Evolutionary conservation across 2,113 vertebrate species (phyloP), one percentile per base, ranked within the genome.

Genomic region (Dermatemys mawii): DNA sequence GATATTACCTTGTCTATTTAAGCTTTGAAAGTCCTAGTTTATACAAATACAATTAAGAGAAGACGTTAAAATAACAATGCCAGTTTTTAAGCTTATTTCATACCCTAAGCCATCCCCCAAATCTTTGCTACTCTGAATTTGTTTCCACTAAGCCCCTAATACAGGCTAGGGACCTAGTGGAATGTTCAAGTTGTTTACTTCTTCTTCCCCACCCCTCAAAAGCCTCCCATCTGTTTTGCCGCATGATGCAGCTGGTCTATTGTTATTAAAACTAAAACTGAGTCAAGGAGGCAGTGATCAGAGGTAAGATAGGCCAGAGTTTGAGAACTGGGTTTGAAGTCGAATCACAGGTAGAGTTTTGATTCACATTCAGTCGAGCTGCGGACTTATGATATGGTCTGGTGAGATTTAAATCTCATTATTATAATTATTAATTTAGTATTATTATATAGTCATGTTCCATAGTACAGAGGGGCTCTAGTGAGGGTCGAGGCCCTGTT

Each of bases 1-100:
- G 90, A 89, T 32, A 83, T 94, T 63, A 27, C 49, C 92, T 92
- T 79, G 51, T 70, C n/a, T 55, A 26, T 80, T 84, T 93, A 84
- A 91, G 87, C 78, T 93, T 95, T 53, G 44, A 12, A 90, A 94
- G 24, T 93, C 76, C 90, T 50, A 44, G 75, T 96, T 86, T 1
- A 87, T 73, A 78, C 82, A 41, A 86, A 32, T 81, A 63, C 14
- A 83, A 82, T 89, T 90, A 91, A 54, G 84, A 84, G 76, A 84
- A 70, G 67, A 94, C 91, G 35, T 93, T 90, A 86, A 94, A 92
- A 78, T 57, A 50, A 88, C 51, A 73, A 13, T 93, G 35, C 19
- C 57, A 21, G 22, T 10, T 73, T 54, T 80, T 81, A 84, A 90
- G 57, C 35, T 93, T 93, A 0, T 57, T 29, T 76, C 60, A 0